phyloP scores from a whole-genome alignment of 2,888 invertebrate species.

The Phlogophora meticulosa region DNA sequence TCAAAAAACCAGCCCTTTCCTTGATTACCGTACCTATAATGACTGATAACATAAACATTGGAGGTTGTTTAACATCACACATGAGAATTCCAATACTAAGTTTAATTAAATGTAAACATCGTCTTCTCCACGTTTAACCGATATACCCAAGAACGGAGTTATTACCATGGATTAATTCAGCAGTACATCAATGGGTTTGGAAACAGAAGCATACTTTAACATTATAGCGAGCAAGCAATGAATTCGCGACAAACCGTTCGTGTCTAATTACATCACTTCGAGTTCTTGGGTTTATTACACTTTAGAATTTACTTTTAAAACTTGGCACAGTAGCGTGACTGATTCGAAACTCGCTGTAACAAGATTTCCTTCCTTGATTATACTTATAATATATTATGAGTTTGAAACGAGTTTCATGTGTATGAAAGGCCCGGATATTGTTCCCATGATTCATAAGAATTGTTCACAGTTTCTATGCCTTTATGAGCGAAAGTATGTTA shows the following conservation, averaged over 20 bases:
- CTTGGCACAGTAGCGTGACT: slow-evolving; percentile 53
- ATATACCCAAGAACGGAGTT: slow-evolving; percentile 6
- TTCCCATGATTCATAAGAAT: slow-evolving; percentile 34
- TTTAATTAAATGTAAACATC: slow-evolving; percentile 51
- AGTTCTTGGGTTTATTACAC: slow-evolving; percentile 34
- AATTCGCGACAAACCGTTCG: slow-evolving; percentile 21
- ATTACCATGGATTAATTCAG: neutral
- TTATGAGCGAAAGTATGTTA: slow-evolving; percentile 23
- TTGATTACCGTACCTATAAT: neutral
- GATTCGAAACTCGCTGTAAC: slow-evolving; percentile 62
- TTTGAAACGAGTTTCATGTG: slow-evolving; percentile 38
- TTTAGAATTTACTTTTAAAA: slow-evolving; percentile 55
- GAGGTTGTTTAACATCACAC: slow-evolving; percentile 17
- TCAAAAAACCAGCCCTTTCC: too few species aligned
- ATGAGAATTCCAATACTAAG: slow-evolving; percentile 20
- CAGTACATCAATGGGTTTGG: neutral
- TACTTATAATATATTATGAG: slow-evolving; percentile 33
- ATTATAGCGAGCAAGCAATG: slow-evolving; percentile 26
- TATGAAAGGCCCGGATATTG: slow-evolving; percentile 32
- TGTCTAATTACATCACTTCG: slow-evolving; percentile 5
- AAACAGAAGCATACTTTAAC: neutral
- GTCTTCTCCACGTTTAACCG: slow-evolving; percentile 12
- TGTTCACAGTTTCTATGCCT: slow-evolving; percentile 26
- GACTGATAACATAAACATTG: slow-evolving; percentile 14
- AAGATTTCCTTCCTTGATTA: slow-evolving; percentile 53